Evolutionary conservation across 2,888 invertebrate species (phyloP).

Genomic region (Drosophila borealis): DNA sequence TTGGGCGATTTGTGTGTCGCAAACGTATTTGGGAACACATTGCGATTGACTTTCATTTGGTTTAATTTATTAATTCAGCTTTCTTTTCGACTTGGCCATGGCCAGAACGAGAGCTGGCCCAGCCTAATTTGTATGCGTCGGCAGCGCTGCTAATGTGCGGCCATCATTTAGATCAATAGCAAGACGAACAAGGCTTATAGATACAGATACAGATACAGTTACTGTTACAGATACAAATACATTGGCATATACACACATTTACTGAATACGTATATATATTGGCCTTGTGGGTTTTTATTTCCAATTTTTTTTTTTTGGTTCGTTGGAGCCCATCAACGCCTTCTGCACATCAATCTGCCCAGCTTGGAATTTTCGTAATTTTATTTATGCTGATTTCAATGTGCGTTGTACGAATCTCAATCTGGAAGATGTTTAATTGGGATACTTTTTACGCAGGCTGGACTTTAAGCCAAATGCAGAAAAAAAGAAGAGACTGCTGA

Average conservation of each 20-base stretch:
- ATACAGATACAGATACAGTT: conserved; percentile 29
- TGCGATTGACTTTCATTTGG: conserved; percentile 54
- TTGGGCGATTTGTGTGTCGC: conserved; percentile 11
- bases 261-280: conserved; percentile 8
- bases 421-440: conserved; percentile 56
- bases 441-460: conserved; percentile 44
- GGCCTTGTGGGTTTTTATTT: conserved; percentile 1
- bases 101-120: conserved; percentile 18
- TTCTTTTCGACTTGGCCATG: conserved; percentile 25
- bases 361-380: conserved; percentile 63
- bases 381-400: conserved; percentile 72
- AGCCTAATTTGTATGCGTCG: conserved; percentile 75
- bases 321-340: conserved; percentile 49
- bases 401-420: conserved; percentile 17
- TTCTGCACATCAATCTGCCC: conserved; percentile 65
- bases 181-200: conserved; percentile 40
- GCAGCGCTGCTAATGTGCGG: conserved; percentile 71
- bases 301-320: conserved; percentile 16
- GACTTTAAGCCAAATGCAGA: conserved; percentile 12
- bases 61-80: conserved; percentile 77
- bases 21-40: conserved; percentile 32
- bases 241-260: conserved; percentile 14
- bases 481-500: not conserved
- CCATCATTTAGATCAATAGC: conserved; percentile 78
- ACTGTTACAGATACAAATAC: conserved; percentile 15